Percentiles rank a stretch among this genome's conserved stretches.
Conservation (phyloP, 2,797 vertebrate species). For the Pempheris klunzingeri region DNA sequence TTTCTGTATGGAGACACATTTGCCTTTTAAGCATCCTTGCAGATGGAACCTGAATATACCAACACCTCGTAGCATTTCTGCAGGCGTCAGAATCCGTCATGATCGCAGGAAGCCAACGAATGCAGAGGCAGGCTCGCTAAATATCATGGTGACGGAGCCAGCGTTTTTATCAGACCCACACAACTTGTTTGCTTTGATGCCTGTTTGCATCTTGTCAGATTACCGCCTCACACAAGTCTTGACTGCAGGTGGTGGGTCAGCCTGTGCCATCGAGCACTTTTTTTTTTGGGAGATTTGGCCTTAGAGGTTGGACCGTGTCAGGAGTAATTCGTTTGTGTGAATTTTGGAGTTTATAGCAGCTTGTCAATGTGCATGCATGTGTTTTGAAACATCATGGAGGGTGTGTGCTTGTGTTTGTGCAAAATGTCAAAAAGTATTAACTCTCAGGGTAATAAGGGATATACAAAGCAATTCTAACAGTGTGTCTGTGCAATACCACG, state of each 20-base stretch:
- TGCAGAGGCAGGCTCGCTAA: constrained; percentile 22
- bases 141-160: constrained; percentile 6
- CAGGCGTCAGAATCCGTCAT: constrained; percentile 1
- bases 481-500: constrained; percentile 15
- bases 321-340: constrained; percentile 7
- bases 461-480: constrained; percentile 5
- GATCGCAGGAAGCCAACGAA: constrained; percentile 54
- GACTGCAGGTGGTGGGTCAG: neutral
- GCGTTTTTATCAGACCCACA: constrained; percentile 39
- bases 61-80: constrained; percentile 11
- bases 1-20: neutral
- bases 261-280: neutral
- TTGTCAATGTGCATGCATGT: neutral
- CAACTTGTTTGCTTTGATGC: constrained; percentile 47
- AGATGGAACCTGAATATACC: neutral
- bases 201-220: constrained; percentile 26
- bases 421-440: constrained; percentile 8
- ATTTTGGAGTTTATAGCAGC: neutral
- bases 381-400: neutral
- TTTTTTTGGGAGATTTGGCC: neutral
- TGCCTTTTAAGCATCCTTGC: neutral
- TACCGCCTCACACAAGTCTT: neutral
- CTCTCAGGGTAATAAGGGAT: constrained; percentile 15
- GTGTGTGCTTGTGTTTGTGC: constrained; percentile 7
- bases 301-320: neutral